These are phyloP conservation scores for Epinephelus lanceolatus DNA, from an alignment of 2,113 vertebrate genomes.

Conservation along the genomic window DNA sequence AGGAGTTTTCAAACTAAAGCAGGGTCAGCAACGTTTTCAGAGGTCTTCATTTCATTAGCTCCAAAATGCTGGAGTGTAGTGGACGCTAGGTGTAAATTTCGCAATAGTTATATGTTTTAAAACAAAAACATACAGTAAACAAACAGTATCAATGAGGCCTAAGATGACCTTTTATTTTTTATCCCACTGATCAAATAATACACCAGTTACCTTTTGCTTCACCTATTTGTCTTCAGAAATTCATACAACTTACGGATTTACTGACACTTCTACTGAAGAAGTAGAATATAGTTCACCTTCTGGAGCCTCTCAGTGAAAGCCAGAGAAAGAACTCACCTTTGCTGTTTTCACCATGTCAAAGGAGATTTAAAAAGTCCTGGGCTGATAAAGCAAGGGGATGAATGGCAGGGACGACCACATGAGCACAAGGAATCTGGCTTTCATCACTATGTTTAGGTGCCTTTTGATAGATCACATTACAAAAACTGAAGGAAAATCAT, in stretches of 20 bases:
- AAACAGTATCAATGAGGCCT: too few species aligned
- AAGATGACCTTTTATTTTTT: neutral
- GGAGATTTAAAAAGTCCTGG: neutral
- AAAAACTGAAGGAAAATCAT: too few species aligned
- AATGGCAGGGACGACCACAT: neutral
- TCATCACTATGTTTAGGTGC: neutral
- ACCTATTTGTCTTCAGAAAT: neutral
- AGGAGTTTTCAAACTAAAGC: too few species aligned
- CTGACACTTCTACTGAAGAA: constrained; percentile 1
- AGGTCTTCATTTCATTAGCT: too few species aligned
- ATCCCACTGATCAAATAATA: neutral
- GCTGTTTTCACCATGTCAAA: constrained; percentile 6
- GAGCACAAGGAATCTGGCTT: neutral
- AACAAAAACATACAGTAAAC: too few species aligned
- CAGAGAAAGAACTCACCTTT: neutral
- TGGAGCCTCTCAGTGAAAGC: constrained; percentile 5
- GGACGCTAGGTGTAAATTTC: too few species aligned
- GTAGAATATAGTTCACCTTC: neutral
- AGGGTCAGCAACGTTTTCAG: too few species aligned
- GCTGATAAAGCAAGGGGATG: neutral
- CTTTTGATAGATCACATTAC: neutral
- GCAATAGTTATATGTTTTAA: too few species aligned
- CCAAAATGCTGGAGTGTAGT: too few species aligned
- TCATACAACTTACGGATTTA: neutral
- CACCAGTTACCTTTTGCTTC: neutral